Evolutionary conservation across 2,888 invertebrate genomes (phyloP), one percentile per base, ranked within the genome.

Genomic region (Drosophila formosana): DNA sequence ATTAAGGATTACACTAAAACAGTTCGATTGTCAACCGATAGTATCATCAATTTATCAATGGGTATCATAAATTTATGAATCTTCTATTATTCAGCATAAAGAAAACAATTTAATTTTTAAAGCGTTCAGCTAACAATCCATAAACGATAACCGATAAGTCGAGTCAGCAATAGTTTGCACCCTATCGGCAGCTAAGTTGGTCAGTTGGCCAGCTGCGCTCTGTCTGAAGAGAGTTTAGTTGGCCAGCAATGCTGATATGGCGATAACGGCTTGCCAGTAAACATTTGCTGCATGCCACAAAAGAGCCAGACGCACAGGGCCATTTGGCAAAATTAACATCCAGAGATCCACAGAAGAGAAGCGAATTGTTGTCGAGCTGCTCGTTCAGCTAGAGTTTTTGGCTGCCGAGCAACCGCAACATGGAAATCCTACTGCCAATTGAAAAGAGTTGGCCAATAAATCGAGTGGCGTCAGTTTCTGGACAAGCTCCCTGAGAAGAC

Each of bases 371-470:
- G 64, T 47, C 25, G n/a, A 23, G 23, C 3, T 11, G 8, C 3
- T 5, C 28, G 37, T 47, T 46, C 52, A 11, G 26, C 37, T 32
- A 37, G 60, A 43, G n/a, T 55, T 23, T 18, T 74, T 62, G 79
- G 80, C 71, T 75, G 62, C 45, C 75, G 65, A 71, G 57, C 52
- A 53, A 77, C 72, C 72, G 56, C 77, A 75, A 76, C 72, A 76
- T 67, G 77, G 77, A 67, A 77, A 75, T 72, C 65, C 65, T 62
- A 50, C 65, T 78, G 80, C 67, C 76, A 80, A 78, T 78, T 65
- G 67, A 61, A 75, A 67, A 50, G 46, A 39, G 51, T 58, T 52
- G 77, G 51, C 62, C 51, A 66, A 75, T 75, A 75, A 75, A 75
- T 75, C 63, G 77, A 77, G 63, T 52, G 66, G 62, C 74, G 75